phyloP scores from a whole-genome alignment of 2,888 invertebrate species.

The Drosophila prolongata region DNA sequence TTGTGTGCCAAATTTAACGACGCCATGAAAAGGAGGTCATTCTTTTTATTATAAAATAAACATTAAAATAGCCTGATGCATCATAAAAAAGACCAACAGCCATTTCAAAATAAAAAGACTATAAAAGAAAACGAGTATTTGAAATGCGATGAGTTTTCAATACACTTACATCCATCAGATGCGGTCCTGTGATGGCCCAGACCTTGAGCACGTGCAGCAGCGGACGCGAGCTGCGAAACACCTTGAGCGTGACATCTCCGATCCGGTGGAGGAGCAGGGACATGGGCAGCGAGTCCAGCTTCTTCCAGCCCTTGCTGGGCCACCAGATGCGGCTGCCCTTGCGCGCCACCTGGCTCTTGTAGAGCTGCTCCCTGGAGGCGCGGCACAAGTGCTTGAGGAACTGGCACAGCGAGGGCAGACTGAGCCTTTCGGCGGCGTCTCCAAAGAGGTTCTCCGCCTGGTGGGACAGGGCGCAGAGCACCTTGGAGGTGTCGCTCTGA shows the following conservation, averaged over 20 bases:
- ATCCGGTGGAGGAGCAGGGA: constrained; percentile 91
- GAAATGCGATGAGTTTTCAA: no score
- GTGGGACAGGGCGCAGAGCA: constrained; percentile 94
- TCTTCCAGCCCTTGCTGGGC: constrained; percentile 85
- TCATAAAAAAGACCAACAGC: no score
- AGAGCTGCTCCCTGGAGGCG: constrained; percentile 91
- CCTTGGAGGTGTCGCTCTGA: constrained; percentile 93
- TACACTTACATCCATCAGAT: constrained; percentile 93
- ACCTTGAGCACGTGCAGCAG: constrained; percentile 95
- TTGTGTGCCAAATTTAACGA: no score
- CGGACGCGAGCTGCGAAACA: constrained; percentile 93
- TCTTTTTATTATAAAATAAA: no score
- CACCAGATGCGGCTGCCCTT: constrained; percentile 85
- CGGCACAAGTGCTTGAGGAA: constrained; percentile 93
- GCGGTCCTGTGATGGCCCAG: constrained; percentile 96
- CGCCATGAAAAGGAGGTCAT: no score
- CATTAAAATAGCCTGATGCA: no score
- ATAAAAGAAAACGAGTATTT: no score
- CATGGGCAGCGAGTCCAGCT: constrained; percentile 85
- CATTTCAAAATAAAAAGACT: no score
- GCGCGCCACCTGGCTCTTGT: constrained; percentile 84
- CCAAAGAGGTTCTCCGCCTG: constrained; percentile 96
- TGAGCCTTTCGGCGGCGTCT: constrained; percentile 93
- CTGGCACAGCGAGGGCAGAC: constrained; percentile 92
- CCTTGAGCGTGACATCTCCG: constrained; percentile 94